Conservation (phyloP, 1,140 invertebrate genomes). For the Zaprionus inermis region DNA sequence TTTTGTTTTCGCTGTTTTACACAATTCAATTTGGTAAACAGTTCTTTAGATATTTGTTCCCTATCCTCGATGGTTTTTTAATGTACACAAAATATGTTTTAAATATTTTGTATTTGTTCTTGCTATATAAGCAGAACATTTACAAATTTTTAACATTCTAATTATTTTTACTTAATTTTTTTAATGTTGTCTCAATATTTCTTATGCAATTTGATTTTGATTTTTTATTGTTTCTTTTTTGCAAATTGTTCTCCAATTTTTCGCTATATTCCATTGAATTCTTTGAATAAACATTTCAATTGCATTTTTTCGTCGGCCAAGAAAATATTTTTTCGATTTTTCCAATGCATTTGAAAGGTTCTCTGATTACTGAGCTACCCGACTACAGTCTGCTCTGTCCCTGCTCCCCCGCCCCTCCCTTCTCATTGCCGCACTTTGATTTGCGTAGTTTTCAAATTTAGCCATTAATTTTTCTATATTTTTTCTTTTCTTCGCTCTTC, state of each 20-base stretch:
- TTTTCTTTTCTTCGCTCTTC: constrained; percentile 46
- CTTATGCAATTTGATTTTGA: too few species aligned
- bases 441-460: constrained; percentile 65
- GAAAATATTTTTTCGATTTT: background rate
- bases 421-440: constrained; percentile 39
- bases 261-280: background rate
- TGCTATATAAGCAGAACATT: too few species aligned
- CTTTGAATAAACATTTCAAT: background rate
- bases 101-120: too few species aligned
- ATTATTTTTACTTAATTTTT: too few species aligned
- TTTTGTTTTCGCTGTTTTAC: too few species aligned
- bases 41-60: too few species aligned
- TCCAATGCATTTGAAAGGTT: constrained; percentile 11
- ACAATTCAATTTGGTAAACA: too few species aligned
- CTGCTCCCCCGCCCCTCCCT: background rate
- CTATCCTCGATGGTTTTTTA: too few species aligned
- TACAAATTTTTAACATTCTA: too few species aligned
- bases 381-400: background rate
- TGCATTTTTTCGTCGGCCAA: background rate
- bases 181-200: background rate
- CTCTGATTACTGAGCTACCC: constrained; percentile 13
- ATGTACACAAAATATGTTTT: too few species aligned
- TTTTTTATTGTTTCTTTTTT: background rate
- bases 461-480: constrained; percentile 46
- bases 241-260: background rate